These are phyloP conservation scores for Euthynnus affinis DNA, from an alignment of 2,797 vertebrate species.

Conservation along the genomic window DNA sequence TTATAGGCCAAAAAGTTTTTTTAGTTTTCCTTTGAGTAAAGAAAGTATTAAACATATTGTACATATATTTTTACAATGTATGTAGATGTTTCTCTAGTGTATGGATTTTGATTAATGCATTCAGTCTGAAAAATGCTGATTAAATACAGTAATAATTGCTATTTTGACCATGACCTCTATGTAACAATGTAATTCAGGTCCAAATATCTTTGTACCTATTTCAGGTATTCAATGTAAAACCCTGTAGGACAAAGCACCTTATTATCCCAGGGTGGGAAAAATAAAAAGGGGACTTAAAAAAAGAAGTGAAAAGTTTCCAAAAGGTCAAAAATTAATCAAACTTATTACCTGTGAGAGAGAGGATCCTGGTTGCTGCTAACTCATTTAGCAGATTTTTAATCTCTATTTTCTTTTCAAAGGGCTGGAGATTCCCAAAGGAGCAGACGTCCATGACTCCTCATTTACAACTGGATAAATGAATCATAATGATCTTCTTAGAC, in stretches of 20 bases:
- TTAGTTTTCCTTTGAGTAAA: slow-evolving; percentile 51
- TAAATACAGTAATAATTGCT: neutral
- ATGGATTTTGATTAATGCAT: slow-evolving; percentile 2
- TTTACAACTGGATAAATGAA: slow-evolving; percentile 67
- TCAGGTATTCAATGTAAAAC: slow-evolving; percentile 46
- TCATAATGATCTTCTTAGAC: slow-evolving; percentile 56
- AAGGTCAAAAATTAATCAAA: slow-evolving; percentile 88
- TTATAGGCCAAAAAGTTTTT: slow-evolving; percentile 75
- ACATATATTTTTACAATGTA: neutral
- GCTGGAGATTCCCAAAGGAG: slow-evolving; percentile 72
- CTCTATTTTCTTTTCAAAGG: slow-evolving; percentile 78
- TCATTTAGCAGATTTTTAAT: slow-evolving; percentile 79
- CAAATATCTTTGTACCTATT: slow-evolving; percentile 31
- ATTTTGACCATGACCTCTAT: slow-evolving; percentile 11
- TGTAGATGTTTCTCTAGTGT: neutral
- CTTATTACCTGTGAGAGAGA: slow-evolving; percentile 81
- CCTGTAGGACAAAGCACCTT: slow-evolving; percentile 53
- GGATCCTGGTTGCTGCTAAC: slow-evolving; percentile 71
- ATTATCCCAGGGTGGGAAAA: slow-evolving; percentile 60
- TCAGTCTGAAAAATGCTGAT: neutral
- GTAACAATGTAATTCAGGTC: slow-evolving; percentile 32
- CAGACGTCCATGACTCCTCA: slow-evolving; percentile 63
- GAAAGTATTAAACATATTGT: slow-evolving; percentile 25
- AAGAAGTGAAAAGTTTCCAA: slow-evolving; percentile 83
- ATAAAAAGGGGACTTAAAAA: slow-evolving; percentile 60